Percentiles rank a stretch among this genome's conserved stretches.
phyloP scores from a whole-genome alignment of 2,113 vertebrate genomes.

The Diphyllodes magnificus region DNA sequence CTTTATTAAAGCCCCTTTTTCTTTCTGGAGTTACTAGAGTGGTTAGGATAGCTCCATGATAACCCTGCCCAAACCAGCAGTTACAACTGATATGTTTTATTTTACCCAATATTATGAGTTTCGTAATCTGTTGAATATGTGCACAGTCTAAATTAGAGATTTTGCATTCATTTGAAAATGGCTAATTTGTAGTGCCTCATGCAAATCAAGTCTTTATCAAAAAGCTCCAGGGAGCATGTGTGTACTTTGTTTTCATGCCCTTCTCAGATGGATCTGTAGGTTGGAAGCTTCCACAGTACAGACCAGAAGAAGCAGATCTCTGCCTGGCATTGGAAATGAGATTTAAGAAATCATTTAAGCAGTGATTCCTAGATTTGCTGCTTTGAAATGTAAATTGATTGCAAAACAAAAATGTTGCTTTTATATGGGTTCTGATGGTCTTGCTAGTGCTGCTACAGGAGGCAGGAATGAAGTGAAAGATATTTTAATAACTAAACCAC shows the following conservation, averaged over 20 bases:
- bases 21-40: not conserved
- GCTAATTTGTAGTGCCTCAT: not conserved
- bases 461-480: not conserved
- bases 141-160: not conserved
- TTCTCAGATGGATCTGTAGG: not conserved
- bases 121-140: not conserved
- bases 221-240: not conserved
- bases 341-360: not conserved
- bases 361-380: not conserved
- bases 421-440: not conserved
- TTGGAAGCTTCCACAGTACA: not conserved
- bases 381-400: constrained; percentile 45
- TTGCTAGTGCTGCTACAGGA: not conserved
- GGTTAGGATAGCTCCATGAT: not conserved
- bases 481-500: not conserved
- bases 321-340: constrained; percentile 16
- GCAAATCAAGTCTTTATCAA: not conserved
- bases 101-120: not conserved
- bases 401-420: constrained; percentile 19
- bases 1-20: not conserved
- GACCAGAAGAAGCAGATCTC: not conserved
- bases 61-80: not conserved
- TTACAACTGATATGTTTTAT: not conserved
- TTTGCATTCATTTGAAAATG: not conserved
- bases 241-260: not conserved